Percentiles rank a stretch among this genome's conserved stretches.
These are phyloP conservation scores for Tragelaphus oryx DNA, from an alignment of 2,797 vertebrate species.

Conservation along the genomic window DNA sequence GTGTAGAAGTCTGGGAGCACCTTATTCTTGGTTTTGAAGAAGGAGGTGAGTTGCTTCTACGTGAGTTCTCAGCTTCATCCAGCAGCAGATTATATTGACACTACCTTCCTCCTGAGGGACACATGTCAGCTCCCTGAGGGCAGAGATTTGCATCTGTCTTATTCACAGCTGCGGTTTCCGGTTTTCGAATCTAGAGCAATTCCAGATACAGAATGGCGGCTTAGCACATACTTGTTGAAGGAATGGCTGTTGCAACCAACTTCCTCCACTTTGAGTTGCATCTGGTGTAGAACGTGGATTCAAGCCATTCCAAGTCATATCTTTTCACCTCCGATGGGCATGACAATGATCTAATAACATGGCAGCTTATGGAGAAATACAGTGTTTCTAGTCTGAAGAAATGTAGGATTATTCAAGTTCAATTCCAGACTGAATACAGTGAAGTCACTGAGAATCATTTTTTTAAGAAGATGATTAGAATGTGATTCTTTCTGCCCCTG, in stretches of 20 bases:
- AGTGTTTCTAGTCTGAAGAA: not conserved
- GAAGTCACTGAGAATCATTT: not conserved
- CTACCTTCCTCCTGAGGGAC: not conserved
- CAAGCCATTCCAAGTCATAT: not conserved
- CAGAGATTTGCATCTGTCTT: too few relatives aligned
- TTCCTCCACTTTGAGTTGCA: not conserved
- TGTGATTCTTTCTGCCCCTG: not conserved
- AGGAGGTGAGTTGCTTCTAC: not conserved
- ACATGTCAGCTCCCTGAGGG: too few relatives aligned
- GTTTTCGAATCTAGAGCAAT: not conserved
- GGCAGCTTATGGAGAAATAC: not conserved
- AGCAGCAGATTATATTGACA: not conserved
- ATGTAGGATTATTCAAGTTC: not conserved
- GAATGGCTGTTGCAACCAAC: not conserved
- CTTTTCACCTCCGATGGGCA: not conserved
- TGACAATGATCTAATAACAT: not conserved
- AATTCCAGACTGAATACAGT: not conserved
- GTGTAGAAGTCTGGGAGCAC: not conserved
- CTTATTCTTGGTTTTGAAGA: not conserved
- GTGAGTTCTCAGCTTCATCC: not conserved
- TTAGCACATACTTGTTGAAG: not conserved
- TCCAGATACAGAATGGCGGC: accelerated
- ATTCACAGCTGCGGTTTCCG: not conserved
- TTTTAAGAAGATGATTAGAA: not conserved
- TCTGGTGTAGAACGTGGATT: not conserved